Evolutionary conservation across 2,113 vertebrate species (phyloP), one percentile per base, ranked within the genome.

Genomic region (Tringa solitaria): DNA sequence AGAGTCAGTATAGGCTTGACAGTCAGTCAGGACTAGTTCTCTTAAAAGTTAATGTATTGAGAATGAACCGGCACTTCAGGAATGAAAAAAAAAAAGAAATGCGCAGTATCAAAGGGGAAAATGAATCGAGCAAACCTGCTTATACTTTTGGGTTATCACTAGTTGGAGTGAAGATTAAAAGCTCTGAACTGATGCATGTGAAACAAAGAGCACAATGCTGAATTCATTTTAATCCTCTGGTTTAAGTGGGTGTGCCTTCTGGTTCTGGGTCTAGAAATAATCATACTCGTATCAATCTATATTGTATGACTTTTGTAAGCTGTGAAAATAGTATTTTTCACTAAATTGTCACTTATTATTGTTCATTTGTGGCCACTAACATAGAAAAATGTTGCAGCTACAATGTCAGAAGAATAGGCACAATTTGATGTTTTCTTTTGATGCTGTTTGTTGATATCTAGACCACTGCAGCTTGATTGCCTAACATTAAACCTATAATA

Each of bases 401-500:
- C 99, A 98, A 99, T 99, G 99, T 99, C 98, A 98, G 98, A 99
- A 99, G 99, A 99, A 99, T 99, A 98, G 98, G 98, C 98, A 99
- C 99, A 99, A 99, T 99, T 99, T 99, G 98, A 99, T 99, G 98
- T 98, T 98, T 99, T 98, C 98, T 98, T 98, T 98, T 98, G 98
- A 98, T 98, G 97, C 99, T 99, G 99, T 99, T 99, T 99, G 99
- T 99, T 99, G 99, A 99, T 99, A 99, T 99, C 99, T 99, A 99
- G 99, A 99, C 99, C 99, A 99, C 99, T 99, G 99, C 98, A 99
- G 99, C 98, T 99, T 99, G 99, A 99, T 99, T 99, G 99, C 99
- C 99, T 99, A 99, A 99, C 99, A 99, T 99, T 99, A 99, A 99
- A 99, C 99, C 98, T 98, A 98, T 99, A 99, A 99, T 99, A 99